phyloP scores from a whole-genome alignment of 2,797 vertebrate genomes.

The Halcyon leucocephala region DNA sequence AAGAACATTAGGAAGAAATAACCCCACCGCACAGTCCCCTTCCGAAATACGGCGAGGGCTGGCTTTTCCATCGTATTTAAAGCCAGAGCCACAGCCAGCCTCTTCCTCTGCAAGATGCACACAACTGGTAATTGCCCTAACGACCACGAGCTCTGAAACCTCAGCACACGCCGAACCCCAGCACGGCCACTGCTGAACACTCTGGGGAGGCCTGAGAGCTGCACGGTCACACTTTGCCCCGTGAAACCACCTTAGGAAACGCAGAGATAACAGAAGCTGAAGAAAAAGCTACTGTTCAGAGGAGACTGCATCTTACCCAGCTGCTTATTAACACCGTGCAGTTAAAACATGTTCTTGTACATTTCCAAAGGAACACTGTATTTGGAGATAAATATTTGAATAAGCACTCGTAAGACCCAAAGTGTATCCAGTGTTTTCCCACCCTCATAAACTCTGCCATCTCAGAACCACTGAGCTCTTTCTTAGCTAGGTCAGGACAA shows the following conservation, averaged over 20 bases:
- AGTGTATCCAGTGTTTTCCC: background rate
- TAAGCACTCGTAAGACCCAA: background rate
- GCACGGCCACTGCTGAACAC: background rate
- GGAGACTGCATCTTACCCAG: background rate
- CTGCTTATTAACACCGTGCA: background rate
- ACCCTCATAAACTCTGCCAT: background rate
- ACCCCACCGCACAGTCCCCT: background rate
- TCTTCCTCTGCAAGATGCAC: background rate
- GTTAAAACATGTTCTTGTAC: background rate
- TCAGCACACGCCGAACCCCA: background rate
- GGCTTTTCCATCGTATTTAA: background rate
- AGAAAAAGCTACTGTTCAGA: conserved; percentile 16
- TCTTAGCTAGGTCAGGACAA: background rate
- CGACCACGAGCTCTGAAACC: background rate
- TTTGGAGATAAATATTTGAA: conserved; percentile 11
- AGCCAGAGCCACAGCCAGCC: background rate
- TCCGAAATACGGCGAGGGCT: background rate
- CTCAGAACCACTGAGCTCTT: background rate
- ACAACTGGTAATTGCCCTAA: background rate
- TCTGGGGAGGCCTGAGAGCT: background rate
- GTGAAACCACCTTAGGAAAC: background rate
- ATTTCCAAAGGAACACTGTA: background rate
- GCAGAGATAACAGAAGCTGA: background rate
- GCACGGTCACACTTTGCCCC: background rate
- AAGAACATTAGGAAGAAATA: background rate